Evolutionary conservation across 2,888 invertebrate genomes (phyloP), one percentile per base, ranked within the genome.

Genomic region (Erynnis tages): DNA sequence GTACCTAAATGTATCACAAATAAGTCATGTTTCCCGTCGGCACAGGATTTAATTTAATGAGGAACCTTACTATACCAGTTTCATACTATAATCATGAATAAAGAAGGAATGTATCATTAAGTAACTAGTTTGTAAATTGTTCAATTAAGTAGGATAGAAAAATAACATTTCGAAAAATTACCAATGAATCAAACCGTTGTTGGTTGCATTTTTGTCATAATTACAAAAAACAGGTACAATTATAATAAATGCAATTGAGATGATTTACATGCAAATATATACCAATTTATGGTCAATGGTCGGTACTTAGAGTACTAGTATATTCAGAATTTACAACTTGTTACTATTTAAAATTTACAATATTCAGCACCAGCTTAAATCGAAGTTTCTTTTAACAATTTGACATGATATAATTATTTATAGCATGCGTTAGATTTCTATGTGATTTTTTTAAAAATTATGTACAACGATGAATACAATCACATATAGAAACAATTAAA

Each of bases 1-100:
- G 82, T 86, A 85, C 81, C 77, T 83, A 80, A 76, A 64, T 70
- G 82, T 87, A 88, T 89, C 88, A 89, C 88, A 88, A 79, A 76
- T 71, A 71, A 69, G 65, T 69, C 61, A 65, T 64, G 63, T 62
- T 59, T 71, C 65, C 57, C 43, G 62, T 63, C 64, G 68, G 66
- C 66, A 67, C 64, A 69, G 67, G 63, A 64, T 66, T 70, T 70
- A 61, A 60, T 60, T 61, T 60, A 71, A 71, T 69, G 73, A 86
- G 84, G 83, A 85, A 84, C 82, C 77, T 79, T 76, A 77, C 59
- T 69, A 71, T 69, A 72, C 69, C 71, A 78, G 61, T 68, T 65
- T 68, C 56, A 62, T 66, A 60, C 58, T 60, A 61, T 54, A 59
- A 57, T 63, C 60, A 55, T 62, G 62, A 63, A 62, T 55, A 61